phyloP scores from a whole-genome alignment of 2,888 invertebrate genomes.

The Leptopilina myrica region DNA sequence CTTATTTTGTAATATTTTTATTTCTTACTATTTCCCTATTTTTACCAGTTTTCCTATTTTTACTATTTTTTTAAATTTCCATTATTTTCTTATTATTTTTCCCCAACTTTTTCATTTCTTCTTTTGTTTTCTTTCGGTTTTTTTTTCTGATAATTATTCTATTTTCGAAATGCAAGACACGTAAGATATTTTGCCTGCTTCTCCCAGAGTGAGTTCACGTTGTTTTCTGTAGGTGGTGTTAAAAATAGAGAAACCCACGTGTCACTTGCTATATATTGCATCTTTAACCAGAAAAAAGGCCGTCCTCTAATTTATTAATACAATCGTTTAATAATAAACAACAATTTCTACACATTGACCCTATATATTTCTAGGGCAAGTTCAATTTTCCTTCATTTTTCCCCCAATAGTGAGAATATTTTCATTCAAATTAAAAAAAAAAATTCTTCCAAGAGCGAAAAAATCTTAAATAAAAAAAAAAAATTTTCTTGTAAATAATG shows the following conservation, averaged over 20 bases:
- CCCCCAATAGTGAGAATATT: too few relatives aligned
- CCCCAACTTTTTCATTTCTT: not conserved
- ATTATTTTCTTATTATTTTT: too few relatives aligned
- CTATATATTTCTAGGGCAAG: constrained; percentile 31
- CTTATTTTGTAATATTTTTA: too few relatives aligned
- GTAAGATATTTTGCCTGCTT: constrained; percentile 37
- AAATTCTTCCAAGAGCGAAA: too few relatives aligned
- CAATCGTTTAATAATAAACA: constrained; percentile 29
- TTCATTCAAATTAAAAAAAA: not conserved
- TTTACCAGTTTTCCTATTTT: too few relatives aligned
- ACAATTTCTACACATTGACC: constrained; percentile 10
- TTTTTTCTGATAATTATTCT: constrained; percentile 22
- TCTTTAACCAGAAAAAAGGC: constrained; percentile 35
- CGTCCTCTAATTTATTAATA: constrained; percentile 25
- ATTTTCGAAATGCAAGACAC: constrained; percentile 27
- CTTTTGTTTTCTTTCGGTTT: not conserved
- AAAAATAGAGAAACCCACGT: constrained; percentile 34
- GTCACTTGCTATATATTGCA: constrained; percentile 34
- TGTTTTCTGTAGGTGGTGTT: constrained; percentile 32
- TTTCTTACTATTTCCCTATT: too few relatives aligned
- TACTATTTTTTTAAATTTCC: too few relatives aligned
- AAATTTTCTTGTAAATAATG: too few relatives aligned
- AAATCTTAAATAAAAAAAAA: too few relatives aligned
- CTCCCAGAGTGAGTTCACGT: constrained; percentile 31
- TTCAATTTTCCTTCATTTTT: not conserved